phyloP scores from a whole-genome alignment of 2,113 vertebrate genomes.

The Lepisosteus oculatus region DNA sequence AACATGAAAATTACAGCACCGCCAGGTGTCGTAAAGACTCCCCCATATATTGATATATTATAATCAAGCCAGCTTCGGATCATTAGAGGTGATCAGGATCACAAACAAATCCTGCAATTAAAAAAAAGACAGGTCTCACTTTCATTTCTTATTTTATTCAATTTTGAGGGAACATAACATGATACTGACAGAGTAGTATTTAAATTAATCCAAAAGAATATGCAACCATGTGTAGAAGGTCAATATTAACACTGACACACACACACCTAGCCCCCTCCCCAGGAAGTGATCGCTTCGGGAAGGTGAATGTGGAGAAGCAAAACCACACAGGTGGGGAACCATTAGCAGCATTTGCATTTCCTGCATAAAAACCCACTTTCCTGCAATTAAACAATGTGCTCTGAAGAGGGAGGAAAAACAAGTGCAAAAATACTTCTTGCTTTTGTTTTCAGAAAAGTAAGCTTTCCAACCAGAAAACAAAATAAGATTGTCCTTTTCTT shows the following conservation, averaged over 20 bases:
- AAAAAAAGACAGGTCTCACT: too few species aligned
- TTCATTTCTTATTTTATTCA: slow-evolving; percentile 13
- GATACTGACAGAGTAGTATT: slow-evolving; percentile 21
- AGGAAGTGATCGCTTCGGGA: neutral
- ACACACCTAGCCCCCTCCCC: neutral
- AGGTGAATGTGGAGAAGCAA: neutral
- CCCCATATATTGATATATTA: too few species aligned
- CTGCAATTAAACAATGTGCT: slow-evolving; percentile 51
- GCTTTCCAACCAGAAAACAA: slow-evolving; percentile 31
- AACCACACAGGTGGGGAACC: neutral
- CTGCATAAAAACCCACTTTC: slow-evolving; percentile 27
- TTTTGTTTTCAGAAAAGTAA: slow-evolving; percentile 5
- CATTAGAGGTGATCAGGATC: too few species aligned
- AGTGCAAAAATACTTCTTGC: slow-evolving; percentile 69
- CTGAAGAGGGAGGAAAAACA: slow-evolving; percentile 33
- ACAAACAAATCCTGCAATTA: too few species aligned
- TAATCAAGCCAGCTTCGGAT: too few species aligned
- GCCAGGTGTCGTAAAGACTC: too few species aligned
- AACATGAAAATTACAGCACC: too few species aligned
- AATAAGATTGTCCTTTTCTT: slow-evolving; percentile 54
- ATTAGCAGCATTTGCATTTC: slow-evolving; percentile 17
- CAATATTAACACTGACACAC: slow-evolving; percentile 30
- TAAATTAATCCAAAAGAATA: slow-evolving; percentile 19
- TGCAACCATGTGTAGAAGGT: slow-evolving; percentile 18
- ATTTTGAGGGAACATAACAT: slow-evolving; percentile 22